Conservation (phyloP, 2,888 invertebrate species). For the Ischnura elegans region DNA sequence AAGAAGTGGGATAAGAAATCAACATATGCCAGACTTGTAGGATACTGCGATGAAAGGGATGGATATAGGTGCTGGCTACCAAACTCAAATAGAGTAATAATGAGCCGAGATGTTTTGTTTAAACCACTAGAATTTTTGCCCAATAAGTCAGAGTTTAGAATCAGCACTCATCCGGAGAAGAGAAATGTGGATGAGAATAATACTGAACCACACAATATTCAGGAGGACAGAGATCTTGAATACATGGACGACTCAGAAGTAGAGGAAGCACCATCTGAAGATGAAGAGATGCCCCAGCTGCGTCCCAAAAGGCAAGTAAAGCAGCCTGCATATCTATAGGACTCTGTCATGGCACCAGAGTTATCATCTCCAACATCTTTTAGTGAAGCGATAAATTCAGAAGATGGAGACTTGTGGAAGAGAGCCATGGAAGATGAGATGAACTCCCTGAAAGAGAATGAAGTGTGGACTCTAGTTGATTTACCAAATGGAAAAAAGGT, state of each 20-base stretch:
- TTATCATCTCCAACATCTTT: background rate
- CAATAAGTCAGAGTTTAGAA: background rate
- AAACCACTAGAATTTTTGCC: background rate
- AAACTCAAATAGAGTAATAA: background rate
- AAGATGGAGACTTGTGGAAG: too few species aligned
- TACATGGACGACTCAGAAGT: background rate
- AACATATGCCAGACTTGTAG: too few species aligned
- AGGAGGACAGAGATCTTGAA: background rate
- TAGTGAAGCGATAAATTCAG: too few species aligned
- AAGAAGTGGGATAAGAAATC: too few species aligned
- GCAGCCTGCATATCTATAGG: background rate
- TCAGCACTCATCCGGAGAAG: background rate
- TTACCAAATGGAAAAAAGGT: background rate
- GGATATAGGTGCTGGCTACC: background rate
- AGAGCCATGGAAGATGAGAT: too few species aligned
- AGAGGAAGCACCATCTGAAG: slow-evolving; percentile 44
- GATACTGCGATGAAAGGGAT: too few species aligned
- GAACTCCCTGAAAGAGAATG: slow-evolving; percentile 50
- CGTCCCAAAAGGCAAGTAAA: background rate
- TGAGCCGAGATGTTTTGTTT: background rate
- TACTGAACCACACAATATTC: background rate
- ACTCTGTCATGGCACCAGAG: background rate
- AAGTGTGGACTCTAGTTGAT: slow-evolving; percentile 33
- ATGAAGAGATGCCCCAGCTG: background rate
- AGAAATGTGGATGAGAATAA: background rate